Evolutionary conservation across 2,113 vertebrate genomes (phyloP).

Genomic region (Tichodroma muraria): DNA sequence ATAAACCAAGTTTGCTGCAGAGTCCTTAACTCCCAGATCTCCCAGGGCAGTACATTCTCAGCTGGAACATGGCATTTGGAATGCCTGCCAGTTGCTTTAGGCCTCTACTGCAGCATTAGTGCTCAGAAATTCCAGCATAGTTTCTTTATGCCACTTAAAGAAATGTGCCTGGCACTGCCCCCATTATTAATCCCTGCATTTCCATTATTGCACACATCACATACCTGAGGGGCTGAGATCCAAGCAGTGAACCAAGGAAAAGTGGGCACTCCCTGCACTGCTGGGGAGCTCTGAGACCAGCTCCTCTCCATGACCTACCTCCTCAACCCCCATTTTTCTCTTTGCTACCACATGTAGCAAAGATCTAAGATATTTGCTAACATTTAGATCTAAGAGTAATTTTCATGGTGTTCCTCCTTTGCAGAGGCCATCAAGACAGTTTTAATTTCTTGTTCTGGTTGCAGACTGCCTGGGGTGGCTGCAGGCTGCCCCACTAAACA

Average conservation of each 20-base stretch:
- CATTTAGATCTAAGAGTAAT: background rate
- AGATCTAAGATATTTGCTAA: no score
- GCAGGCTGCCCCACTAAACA: background rate
- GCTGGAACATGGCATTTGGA: background rate
- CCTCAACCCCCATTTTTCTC: background rate
- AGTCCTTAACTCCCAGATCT: background rate
- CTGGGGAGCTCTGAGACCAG: background rate
- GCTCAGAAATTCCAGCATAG: background rate
- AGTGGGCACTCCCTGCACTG: background rate
- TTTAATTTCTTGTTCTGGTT: background rate
- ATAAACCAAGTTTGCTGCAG: background rate
- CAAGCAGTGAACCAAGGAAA: background rate
- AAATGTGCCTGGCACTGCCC: background rate
- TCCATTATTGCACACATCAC: background rate
- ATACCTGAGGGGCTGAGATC: background rate
- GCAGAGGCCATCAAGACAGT: background rate
- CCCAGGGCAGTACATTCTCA: background rate
- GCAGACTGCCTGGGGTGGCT: background rate
- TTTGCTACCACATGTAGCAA: background rate
- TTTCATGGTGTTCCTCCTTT: background rate
- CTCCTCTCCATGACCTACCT: background rate
- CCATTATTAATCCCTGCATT: background rate
- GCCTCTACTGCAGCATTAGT: background rate
- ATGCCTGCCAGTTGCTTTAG: background rate
- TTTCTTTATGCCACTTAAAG: background rate